phyloP scores from a whole-genome alignment of 2,797 vertebrate genomes.

The Glossophaga mutica region DNA sequence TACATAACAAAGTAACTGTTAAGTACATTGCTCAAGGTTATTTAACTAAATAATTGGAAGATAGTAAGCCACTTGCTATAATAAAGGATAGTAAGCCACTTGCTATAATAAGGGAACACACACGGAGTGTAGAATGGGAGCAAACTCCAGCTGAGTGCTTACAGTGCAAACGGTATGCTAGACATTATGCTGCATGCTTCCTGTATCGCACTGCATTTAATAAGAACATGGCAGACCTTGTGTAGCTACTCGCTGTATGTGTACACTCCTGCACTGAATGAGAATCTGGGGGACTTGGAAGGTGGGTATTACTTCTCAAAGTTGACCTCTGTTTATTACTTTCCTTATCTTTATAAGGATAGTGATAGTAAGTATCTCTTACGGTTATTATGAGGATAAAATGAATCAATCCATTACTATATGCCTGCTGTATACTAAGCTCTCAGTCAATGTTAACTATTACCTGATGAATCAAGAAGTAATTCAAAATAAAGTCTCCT shows the following conservation, averaged over 20 bases:
- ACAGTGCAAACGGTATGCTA: neutral
- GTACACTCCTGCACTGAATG: neutral
- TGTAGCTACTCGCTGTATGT: neutral
- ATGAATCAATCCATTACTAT: neutral
- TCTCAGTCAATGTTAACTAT: neutral
- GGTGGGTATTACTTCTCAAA: neutral
- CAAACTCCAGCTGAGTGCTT: neutral
- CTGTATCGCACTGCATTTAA: neutral
- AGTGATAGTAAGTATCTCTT: neutral
- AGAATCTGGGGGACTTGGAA: neutral
- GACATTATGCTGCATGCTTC: neutral
- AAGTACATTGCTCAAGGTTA: slow-evolving; percentile 47
- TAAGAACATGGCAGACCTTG: neutral
- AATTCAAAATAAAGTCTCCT: slow-evolving; percentile 1
- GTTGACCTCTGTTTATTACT: neutral
- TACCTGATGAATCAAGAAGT: slow-evolving; percentile 9
- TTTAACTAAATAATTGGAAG: slow-evolving; percentile 58
- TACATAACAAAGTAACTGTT: neutral
- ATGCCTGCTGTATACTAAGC: neutral
- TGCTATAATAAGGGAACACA: neutral
- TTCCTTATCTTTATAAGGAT: slow-evolving; percentile 13
- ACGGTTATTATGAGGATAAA: neutral
- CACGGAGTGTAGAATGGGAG: neutral
- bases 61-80: slow-evolving; percentile 32
- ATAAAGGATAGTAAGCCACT: slow-evolving; percentile 16